Percentiles rank a stretch among this genome's conserved stretches.
These are phyloP conservation scores for Drosophila pegasa DNA, from an alignment of 2,888 invertebrate species.

Conservation along the genomic window DNA sequence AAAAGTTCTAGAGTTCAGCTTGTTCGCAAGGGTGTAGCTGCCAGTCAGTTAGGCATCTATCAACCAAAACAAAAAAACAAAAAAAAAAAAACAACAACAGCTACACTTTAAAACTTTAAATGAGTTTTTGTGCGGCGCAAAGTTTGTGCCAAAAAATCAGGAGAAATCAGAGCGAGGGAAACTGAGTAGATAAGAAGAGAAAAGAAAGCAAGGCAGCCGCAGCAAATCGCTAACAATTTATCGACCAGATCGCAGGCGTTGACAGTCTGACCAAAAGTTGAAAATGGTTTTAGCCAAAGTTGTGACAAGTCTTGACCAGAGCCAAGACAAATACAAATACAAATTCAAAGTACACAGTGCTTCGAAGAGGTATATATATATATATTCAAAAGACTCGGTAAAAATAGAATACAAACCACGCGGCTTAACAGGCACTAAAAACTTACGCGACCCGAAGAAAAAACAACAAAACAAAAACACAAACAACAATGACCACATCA, in stretches of 20 bases:
- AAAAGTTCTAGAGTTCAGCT: slow-evolving; percentile 37
- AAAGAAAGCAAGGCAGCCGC: slow-evolving; percentile 29
- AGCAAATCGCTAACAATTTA: slow-evolving; percentile 58
- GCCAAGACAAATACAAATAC: slow-evolving; percentile 32
- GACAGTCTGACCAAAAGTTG: slow-evolving; percentile 46
- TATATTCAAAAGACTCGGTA: slow-evolving; percentile 10
- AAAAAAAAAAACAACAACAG: slow-evolving; percentile 45
- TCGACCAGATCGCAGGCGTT: slow-evolving; percentile 50
- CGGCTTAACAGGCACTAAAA: slow-evolving; percentile 53
- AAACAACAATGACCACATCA: slow-evolving; percentile 43
- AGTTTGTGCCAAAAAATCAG: slow-evolving; percentile 53
- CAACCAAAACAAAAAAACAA: slow-evolving; percentile 43
- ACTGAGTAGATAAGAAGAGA: slow-evolving; percentile 18
- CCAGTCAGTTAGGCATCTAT: slow-evolving; percentile 54
- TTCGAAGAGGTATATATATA: slow-evolving; percentile 12
- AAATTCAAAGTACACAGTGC: slow-evolving; percentile 34
- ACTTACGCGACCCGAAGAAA: slow-evolving; percentile 26
- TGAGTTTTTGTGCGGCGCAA: slow-evolving; percentile 66
- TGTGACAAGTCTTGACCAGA: slow-evolving; percentile 40
- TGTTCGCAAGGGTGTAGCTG: slow-evolving; percentile 29
- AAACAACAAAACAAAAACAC: slow-evolving; percentile 8
- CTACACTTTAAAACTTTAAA: slow-evolving; percentile 78
- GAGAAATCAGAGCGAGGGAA: slow-evolving; percentile 15
- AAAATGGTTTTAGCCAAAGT: slow-evolving; percentile 41
- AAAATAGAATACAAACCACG: slow-evolving; percentile 25